phyloP scores from a whole-genome alignment of 1,140 invertebrate genomes.

The Brachionus asplanchnoidis region DNA sequence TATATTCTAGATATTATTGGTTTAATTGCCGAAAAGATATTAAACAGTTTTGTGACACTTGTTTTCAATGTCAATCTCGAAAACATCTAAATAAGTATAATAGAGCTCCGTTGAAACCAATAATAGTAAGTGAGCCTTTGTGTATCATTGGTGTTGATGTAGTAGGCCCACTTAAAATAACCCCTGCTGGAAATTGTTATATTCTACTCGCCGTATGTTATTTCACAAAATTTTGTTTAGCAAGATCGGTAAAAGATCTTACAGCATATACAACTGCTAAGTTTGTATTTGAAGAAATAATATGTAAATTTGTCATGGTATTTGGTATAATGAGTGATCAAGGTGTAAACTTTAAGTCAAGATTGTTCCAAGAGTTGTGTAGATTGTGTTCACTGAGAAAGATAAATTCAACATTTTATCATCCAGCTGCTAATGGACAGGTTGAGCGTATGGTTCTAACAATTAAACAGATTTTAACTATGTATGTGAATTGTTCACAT shows the following conservation, averaged over 20 bases:
- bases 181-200: conserved; percentile 46
- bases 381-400: background rate
- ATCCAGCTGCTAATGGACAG: background rate
- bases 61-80: background rate
- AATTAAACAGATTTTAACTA: conserved; percentile 3
- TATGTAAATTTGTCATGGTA: conserved; percentile 52
- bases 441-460: conserved; percentile 13
- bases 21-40: background rate
- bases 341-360: conserved; percentile 46
- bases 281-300: conserved; percentile 47
- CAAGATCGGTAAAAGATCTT: conserved; percentile 47
- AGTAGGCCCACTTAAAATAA: conserved; percentile 43
- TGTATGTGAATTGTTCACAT: background rate
- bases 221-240: conserved; percentile 54
- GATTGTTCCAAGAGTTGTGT: conserved; percentile 45
- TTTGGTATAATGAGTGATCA: conserved; percentile 51
- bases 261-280: conserved; percentile 49
- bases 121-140: conserved; percentile 33
- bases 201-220: conserved; percentile 50
- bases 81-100: background rate
- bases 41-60: background rate
- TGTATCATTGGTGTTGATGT: conserved; percentile 43
- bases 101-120: background rate
- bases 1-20: background rate
- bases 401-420: background rate